These are phyloP conservation scores for Montipora foliosa DNA, from an alignment of 64 coral and sea anemone genomes.

Conservation along the genomic window DNA sequence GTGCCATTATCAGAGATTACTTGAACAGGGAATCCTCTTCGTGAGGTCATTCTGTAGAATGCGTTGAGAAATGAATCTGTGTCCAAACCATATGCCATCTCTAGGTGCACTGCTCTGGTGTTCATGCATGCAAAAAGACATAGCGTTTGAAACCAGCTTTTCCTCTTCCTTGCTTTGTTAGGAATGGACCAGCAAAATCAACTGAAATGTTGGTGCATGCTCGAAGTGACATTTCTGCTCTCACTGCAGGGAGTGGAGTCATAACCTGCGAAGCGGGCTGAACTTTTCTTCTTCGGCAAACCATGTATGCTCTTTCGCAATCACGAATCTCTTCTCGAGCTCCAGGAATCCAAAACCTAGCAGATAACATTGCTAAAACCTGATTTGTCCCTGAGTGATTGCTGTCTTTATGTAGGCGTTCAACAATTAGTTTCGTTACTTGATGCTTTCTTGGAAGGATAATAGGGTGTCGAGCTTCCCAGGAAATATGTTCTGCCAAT, in stretches of 20 bases:
- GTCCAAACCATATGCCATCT: too few species aligned
- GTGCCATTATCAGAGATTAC: conserved; percentile 39
- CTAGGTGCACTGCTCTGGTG: conserved; percentile 14
- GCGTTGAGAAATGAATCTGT: too few species aligned
- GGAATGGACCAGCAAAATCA: conserved; percentile 43
- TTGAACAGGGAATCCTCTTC: not conserved
- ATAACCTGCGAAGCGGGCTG: too few species aligned
- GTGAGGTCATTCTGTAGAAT: not conserved
- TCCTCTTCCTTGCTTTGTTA: conserved; percentile 53
- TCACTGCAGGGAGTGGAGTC: too few species aligned
- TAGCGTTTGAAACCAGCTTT: conserved; percentile 15
- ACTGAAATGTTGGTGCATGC: not conserved
- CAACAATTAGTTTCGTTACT: not conserved
- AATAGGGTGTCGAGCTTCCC: not conserved
- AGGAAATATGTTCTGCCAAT: not conserved
- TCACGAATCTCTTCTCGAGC: too few species aligned
- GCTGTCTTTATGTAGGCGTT: too few species aligned
- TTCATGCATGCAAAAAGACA: conserved; percentile 8
- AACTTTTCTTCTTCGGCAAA: too few species aligned
- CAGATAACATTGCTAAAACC: too few species aligned
- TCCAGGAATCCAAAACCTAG: too few species aligned
- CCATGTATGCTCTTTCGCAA: too few species aligned
- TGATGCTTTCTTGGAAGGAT: not conserved
- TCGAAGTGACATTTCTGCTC: too few species aligned
- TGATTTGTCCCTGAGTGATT: too few species aligned